Percentiles rank a stretch among this genome's conserved stretches.
Evolutionary conservation across 2,113 vertebrate species (phyloP).

Genomic region (Muscicapa adusta): DNA sequence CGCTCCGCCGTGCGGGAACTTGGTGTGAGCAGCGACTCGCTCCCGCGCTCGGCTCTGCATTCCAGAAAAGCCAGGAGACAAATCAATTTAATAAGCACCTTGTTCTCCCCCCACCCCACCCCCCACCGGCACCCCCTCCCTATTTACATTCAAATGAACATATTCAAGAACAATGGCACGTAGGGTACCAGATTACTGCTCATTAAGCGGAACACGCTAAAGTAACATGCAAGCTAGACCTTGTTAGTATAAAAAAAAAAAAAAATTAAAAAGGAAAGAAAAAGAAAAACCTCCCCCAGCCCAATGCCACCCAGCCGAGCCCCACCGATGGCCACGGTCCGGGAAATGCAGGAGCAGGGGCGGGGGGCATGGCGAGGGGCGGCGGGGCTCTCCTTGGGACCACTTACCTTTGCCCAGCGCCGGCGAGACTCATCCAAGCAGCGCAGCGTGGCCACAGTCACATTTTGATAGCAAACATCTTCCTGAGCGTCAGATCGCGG

Average conservation of each 20-base stretch:
- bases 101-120: slow-evolving; percentile 71
- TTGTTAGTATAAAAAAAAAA: slow-evolving; percentile 55
- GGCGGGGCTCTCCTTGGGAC: slow-evolving; percentile 30
- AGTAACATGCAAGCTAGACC: slow-evolving; percentile 85
- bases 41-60: slow-evolving; percentile 80
- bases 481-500: slow-evolving; percentile 83
- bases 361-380: slow-evolving; percentile 7
- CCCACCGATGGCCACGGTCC: neutral
- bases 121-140: slow-evolving; percentile 70
- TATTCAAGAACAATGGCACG: slow-evolving; percentile 83
- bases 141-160: slow-evolving; percentile 94
- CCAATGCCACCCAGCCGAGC: slow-evolving; percentile 18
- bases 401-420: slow-evolving; percentile 76
- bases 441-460: slow-evolving; percentile 81
- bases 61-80: slow-evolving; percentile 85
- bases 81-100: slow-evolving; percentile 93
- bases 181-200: slow-evolving; percentile 91
- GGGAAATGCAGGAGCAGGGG: slow-evolving; percentile 15
- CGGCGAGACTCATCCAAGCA: slow-evolving; percentile 78
- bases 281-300: neutral
- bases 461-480: slow-evolving; percentile 85
- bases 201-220: slow-evolving; percentile 84
- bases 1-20: slow-evolving; percentile 63
- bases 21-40: slow-evolving; percentile 76
- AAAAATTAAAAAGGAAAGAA: neutral